Evolutionary conservation across 2,113 vertebrate genomes (phyloP), one percentile per base, ranked within the genome.

Genomic region (Piprites chloris): DNA sequence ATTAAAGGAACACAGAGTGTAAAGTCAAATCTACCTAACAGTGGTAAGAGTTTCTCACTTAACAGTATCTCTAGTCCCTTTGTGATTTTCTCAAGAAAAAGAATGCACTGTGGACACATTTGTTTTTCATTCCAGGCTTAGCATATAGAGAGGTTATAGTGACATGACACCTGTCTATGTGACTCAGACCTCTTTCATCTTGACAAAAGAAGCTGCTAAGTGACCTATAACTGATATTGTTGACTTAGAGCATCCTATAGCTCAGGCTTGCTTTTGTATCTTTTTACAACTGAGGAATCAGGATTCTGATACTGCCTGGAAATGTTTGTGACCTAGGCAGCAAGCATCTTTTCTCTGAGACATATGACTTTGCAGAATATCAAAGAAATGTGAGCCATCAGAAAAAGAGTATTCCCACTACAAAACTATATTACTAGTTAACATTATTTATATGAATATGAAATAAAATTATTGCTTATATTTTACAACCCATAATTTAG

Each of bases 201-300:
- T 59, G 55, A 87, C 85, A 85, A 44, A 37, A 95, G 85, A 86
- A 92, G 68, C 92, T 91, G 89, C 88, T 90, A 91, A 91, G 63
- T 91, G 78, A 90, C 85, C 85, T 96, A 91, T 83, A 93, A 85
- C 63, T 63, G 75, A 83, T 94, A 74, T n/a, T 80, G 67, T n/a
- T 96, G 87, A 83, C 90, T 94, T 85, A 90, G 78, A 85, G 74
- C 42, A 90, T 58, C 87, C 46, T 87, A 76, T 85, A 87, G 59
- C 39, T 96, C 4, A 0, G 30, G 16, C 16, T 93, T 85, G 32
- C 13, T 87, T 91, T 84, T 58, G 23, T 53, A 56, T 20, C 18
- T 93, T 90, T 55, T 26, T 55, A 33, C 12, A 67, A 14, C 18
- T 37, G 46, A 59, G 35, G 39, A 92, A 79, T 26, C 0, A 0